phyloP scores from a whole-genome alignment of 2,888 invertebrate species.

The Lepidochitona cinerea region DNA sequence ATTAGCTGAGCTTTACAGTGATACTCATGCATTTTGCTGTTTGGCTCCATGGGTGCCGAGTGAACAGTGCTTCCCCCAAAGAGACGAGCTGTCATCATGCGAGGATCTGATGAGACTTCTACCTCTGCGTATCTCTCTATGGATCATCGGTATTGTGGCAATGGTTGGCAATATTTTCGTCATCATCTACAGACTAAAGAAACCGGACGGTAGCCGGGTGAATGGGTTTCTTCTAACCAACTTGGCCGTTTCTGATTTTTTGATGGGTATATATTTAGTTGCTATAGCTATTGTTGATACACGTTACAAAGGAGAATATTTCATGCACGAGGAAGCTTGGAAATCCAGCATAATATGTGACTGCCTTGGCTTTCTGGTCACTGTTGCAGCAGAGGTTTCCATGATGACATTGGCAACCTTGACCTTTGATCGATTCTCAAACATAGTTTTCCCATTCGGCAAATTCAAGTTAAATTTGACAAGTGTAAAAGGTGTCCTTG shows the following conservation, averaged over 20 bases:
- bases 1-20: not conserved
- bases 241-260: slow-evolving; percentile 54
- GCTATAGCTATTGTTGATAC: slow-evolving; percentile 60
- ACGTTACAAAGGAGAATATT: slow-evolving; percentile 51
- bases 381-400: slow-evolving; percentile 64
- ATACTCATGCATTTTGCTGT: slow-evolving; percentile 15
- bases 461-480: slow-evolving; percentile 61
- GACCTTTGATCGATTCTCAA: slow-evolving; percentile 69
- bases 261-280: slow-evolving; percentile 61
- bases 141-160: slow-evolving; percentile 20
- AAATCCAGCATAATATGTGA: slow-evolving; percentile 63
- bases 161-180: slow-evolving; percentile 17
- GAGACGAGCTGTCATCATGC: slow-evolving; percentile 30
- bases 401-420: slow-evolving; percentile 34
- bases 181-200: slow-evolving; percentile 18
- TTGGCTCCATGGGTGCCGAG: slow-evolving; percentile 1
- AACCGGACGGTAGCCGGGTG: slow-evolving; percentile 4
- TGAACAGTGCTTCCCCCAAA: slow-evolving; percentile 45
- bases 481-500: slow-evolving; percentile 63
- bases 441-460: slow-evolving; percentile 69
- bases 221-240: slow-evolving; percentile 51
- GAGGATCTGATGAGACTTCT: slow-evolving; percentile 29
- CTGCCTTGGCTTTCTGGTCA: slow-evolving; percentile 68
- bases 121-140: slow-evolving; percentile 13
- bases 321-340: slow-evolving; percentile 58